These are phyloP conservation scores for Calypte anna DNA, from an alignment of 2,113 vertebrate genomes.

Conservation along the genomic window DNA sequence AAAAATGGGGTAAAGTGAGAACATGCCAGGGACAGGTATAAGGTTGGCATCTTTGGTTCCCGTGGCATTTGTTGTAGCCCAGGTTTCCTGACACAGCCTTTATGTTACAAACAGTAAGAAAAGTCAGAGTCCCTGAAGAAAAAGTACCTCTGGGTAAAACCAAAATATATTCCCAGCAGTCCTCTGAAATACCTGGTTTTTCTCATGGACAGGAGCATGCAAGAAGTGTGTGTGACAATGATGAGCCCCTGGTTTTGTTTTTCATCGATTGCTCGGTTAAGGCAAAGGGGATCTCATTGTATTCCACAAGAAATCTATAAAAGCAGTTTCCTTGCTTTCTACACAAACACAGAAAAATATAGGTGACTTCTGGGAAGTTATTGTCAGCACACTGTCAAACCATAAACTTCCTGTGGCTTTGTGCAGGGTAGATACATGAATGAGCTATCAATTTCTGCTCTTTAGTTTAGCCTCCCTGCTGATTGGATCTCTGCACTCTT, in stretches of 20 bases:
- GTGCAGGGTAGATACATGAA: background rate
- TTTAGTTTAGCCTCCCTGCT: too few relatives aligned
- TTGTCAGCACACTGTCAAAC: background rate
- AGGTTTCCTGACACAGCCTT: background rate
- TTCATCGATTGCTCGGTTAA: background rate
- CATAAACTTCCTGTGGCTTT: background rate
- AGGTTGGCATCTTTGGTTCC: background rate
- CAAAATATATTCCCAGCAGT: background rate
- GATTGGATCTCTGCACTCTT: too few relatives aligned
- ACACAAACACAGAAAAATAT: too few relatives aligned
- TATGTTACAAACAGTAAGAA: background rate
- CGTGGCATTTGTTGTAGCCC: background rate
- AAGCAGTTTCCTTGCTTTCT: background rate
- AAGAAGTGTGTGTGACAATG: fast-evolving
- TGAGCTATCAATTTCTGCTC: background rate
- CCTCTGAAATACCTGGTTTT: background rate
- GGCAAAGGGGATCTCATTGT: background rate
- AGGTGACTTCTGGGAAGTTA: background rate
- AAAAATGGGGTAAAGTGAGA: background rate
- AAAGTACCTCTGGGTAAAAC: background rate
- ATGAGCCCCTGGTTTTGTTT: background rate
- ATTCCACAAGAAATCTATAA: background rate
- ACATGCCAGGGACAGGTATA: background rate
- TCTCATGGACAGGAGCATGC: background rate
- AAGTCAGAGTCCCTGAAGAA: background rate